phyloP scores from a whole-genome alignment of 2,888 invertebrate species.

The Drosophila helvetica region DNA sequence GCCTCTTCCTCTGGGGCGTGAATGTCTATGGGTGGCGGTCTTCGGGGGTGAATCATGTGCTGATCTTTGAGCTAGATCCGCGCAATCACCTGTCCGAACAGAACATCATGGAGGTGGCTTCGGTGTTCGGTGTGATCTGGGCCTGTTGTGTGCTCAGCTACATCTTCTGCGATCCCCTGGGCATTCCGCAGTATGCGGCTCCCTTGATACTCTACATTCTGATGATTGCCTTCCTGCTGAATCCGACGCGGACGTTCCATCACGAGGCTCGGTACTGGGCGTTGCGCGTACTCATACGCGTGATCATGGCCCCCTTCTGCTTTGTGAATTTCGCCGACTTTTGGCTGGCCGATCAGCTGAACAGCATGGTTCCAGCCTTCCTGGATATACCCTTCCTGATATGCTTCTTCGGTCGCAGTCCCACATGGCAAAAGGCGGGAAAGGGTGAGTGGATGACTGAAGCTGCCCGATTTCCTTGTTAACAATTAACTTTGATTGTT shows the following conservation, averaged over 20 bases:
- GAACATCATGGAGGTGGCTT: constrained; percentile 90
- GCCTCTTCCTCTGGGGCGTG: constrained; percentile 90
- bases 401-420: constrained; percentile 89
- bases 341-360: constrained; percentile 94
- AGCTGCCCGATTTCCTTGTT: background rate
- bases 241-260: constrained; percentile 90
- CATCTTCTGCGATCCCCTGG: constrained; percentile 87
- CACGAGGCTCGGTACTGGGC: constrained; percentile 92
- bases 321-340: constrained; percentile 93
- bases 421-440: constrained; percentile 85
- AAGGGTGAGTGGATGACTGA: constrained; percentile 76
- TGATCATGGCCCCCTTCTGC: constrained; percentile 90
- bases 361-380: constrained; percentile 90
- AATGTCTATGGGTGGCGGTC: constrained; percentile 93
- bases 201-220: constrained; percentile 89
- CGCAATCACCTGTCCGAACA: constrained; percentile 91
- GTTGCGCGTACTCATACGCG: constrained; percentile 85
- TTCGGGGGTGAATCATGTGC: constrained; percentile 92
- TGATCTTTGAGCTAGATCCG: constrained; percentile 93
- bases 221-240: constrained; percentile 89
- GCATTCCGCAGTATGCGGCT: constrained; percentile 90
- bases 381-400: constrained; percentile 91
- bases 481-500: constrained; percentile 14
- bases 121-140: constrained; percentile 91
- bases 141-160: constrained; percentile 88